A percentile compares a stretch with the other conserved stretches of the same genome.
phyloP scores from a whole-genome alignment of 2,113 vertebrate species.

The Paradoxurus hermaphroditus region DNA sequence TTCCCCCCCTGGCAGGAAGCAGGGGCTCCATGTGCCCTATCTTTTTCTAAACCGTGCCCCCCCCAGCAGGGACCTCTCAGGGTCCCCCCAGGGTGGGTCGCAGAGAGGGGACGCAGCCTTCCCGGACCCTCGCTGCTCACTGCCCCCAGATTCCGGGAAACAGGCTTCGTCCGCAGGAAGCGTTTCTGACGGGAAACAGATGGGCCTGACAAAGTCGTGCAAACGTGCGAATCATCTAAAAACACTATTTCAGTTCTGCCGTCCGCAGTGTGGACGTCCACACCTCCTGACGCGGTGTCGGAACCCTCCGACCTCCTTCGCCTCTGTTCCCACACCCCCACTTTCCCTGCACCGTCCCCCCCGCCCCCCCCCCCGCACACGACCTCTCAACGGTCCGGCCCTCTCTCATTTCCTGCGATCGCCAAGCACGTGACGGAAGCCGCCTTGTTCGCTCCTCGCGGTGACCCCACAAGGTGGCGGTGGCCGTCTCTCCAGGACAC shows the following conservation, averaged over 20 bases:
- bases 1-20: rapidly evolving
- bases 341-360: not conserved
- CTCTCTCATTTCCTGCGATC: rapidly evolving
- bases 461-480: rapidly evolving
- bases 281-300: not conserved
- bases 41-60: too few species aligned
- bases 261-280: not conserved
- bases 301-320: not conserved
- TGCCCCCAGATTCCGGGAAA: not conserved
- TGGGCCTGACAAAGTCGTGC: not conserved
- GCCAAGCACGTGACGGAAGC: rapidly evolving
- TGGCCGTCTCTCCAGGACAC: not conserved
- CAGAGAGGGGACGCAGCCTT: not conserved
- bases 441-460: rapidly evolving
- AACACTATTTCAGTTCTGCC: not conserved
- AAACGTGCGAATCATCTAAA: conserved; percentile 25
- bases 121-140: not conserved
- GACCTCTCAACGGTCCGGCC: rapidly evolving
- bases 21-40: rapidly evolving
- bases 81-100: not conserved
- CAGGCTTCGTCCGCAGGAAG: not conserved
- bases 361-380: not conserved
- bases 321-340: too few species aligned
- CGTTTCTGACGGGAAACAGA: conserved; percentile 49
- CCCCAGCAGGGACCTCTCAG: rapidly evolving